These are phyloP conservation scores for Volucella bombylans DNA, from an alignment of 2,888 invertebrate species.

Conservation along the genomic window DNA sequence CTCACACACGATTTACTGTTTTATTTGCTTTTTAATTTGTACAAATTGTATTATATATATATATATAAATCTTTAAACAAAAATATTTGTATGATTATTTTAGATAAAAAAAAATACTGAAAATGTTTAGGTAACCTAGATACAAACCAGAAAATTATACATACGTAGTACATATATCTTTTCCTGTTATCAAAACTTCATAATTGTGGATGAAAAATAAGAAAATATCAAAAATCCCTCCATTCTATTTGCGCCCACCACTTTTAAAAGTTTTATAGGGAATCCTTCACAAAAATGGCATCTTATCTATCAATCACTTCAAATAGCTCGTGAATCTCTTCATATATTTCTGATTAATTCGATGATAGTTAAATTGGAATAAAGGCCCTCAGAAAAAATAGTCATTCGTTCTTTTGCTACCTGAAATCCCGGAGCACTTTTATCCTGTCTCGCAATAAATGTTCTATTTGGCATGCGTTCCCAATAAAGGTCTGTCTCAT, in stretches of 20 bases:
- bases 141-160: conserved; percentile 30
- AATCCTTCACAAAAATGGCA: conserved; percentile 16
- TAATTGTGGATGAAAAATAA: conserved; percentile 59
- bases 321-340: too few species aligned
- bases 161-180: conserved; percentile 41
- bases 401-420: not conserved
- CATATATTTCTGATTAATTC: not conserved
- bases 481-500: not conserved
- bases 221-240: conserved; percentile 63
- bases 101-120: conserved; percentile 30
- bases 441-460: not conserved
- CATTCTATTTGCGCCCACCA: conserved; percentile 57
- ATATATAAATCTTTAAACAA: conserved; percentile 71
- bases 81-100: conserved; percentile 62
- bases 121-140: conserved; percentile 58
- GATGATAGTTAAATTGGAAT: not conserved
- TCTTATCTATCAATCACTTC: not conserved
- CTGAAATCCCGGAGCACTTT: not conserved
- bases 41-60: conserved; percentile 82
- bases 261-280: conserved; percentile 2
- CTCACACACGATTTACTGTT: conserved; percentile 19
- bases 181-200: conserved; percentile 58
- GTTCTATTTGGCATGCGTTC: not conserved
- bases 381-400: not conserved
- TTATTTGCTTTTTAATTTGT: conserved; percentile 78